Conservation (phyloP, 2,113 vertebrate species). For the Tetrao urogallus region DNA sequence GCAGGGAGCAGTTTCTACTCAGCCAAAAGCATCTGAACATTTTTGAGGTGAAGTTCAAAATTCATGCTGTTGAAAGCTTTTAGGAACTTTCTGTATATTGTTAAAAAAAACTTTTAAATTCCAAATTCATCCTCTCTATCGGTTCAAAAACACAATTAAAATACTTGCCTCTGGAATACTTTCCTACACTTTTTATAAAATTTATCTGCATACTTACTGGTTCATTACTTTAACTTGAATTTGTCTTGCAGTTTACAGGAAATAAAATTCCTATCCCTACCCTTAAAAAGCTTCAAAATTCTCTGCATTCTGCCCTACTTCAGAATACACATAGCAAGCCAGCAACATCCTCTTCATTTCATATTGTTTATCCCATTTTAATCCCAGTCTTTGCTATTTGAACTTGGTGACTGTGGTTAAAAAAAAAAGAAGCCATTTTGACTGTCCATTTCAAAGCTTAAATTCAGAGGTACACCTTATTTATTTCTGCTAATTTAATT, state of each 20-base stretch:
- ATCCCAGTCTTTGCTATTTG: background rate
- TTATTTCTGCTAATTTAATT: background rate
- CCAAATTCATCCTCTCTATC: background rate
- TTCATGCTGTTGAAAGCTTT: background rate
- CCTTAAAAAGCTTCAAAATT: background rate
- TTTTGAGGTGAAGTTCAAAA: background rate
- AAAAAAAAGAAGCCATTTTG: background rate
- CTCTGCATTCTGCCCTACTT: background rate
- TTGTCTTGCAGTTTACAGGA: background rate
- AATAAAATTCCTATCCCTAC: background rate
- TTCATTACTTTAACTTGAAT: background rate
- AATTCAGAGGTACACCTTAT: background rate
- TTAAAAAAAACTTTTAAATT: background rate
- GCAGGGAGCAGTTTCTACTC: background rate
- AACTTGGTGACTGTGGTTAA: background rate
- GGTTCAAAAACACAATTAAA: background rate
- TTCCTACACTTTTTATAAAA: background rate
- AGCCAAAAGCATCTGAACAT: background rate
- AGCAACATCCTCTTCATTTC: background rate
- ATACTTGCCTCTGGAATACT: background rate
- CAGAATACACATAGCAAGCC: background rate
- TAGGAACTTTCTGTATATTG: background rate
- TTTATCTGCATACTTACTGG: background rate
- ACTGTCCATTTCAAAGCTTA: background rate
- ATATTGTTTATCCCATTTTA: background rate